Conservation (phyloP, 23 tunicate species). For the Halocynthia aurantium region DNA sequence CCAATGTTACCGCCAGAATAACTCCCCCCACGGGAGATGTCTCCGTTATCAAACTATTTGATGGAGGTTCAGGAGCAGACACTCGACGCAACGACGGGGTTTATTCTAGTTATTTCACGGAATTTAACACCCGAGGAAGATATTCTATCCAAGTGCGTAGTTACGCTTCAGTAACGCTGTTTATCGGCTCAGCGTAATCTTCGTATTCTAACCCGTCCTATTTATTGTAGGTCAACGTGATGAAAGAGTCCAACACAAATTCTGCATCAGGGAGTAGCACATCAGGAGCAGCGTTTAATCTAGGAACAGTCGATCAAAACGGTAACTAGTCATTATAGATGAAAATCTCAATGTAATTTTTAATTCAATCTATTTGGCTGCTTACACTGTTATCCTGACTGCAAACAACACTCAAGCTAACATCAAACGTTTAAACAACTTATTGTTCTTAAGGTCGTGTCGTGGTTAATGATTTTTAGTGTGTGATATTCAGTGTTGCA, state of each 20-base stretch:
- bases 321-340: conserved; percentile 2
- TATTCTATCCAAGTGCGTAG: conserved; percentile 64
- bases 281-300: conserved; percentile 20
- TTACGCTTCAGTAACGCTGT: too few relatives aligned
- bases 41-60: conserved; percentile 16
- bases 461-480: too few relatives aligned
- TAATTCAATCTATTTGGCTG: too few relatives aligned
- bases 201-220: too few relatives aligned
- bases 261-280: background rate
- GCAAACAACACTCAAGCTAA: too few relatives aligned
- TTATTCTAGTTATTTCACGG: conserved; percentile 76
- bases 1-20: conserved; percentile 39
- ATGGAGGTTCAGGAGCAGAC: conserved; percentile 68
- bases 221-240: too few relatives aligned
- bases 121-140: conserved; percentile 44
- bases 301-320: conserved; percentile 20
- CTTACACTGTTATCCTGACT: background rate
- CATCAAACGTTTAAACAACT: too few relatives aligned
- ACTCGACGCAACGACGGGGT: conserved; percentile 63
- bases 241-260: too few relatives aligned
- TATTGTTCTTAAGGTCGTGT: too few relatives aligned
- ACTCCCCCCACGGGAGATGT: conserved; percentile 32
- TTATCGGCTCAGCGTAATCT: too few relatives aligned
- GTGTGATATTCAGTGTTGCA: too few relatives aligned
- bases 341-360: too few relatives aligned